Evolutionary conservation across 23 tunicate genomes (phyloP).

Genomic region (Halocynthia roretzi): DNA sequence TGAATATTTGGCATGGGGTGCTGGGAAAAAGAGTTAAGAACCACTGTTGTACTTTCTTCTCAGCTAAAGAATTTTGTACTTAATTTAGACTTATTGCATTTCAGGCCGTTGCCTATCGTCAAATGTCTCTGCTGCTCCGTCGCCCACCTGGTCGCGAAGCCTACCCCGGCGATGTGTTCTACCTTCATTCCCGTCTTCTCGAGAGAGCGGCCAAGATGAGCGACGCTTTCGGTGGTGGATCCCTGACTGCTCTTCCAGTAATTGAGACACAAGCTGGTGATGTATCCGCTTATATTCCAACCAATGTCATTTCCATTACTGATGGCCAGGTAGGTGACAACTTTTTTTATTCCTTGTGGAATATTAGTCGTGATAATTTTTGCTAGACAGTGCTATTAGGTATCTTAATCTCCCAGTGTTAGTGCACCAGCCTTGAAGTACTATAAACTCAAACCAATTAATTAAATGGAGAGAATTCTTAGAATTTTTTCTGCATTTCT

Average conservation of each 20-base stretch:
- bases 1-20: too few relatives aligned
- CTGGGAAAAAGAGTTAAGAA: too few relatives aligned
- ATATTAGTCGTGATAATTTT: too few relatives aligned
- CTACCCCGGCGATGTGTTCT: conserved; percentile 99
- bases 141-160: conserved; percentile 99
- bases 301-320: conserved; percentile 99
- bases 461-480: too few relatives aligned
- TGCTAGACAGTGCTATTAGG: too few relatives aligned
- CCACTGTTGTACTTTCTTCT: too few relatives aligned
- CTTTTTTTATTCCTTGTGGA: too few relatives aligned
- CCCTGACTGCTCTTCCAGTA: conserved; percentile 98
- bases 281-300: conserved; percentile 99
- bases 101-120: conserved; percentile 99
- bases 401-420: too few relatives aligned
- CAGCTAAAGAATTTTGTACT: too few relatives aligned
- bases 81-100: conserved; percentile 1
- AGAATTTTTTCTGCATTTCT: too few relatives aligned
- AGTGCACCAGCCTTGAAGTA: too few relatives aligned
- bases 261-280: conserved; percentile 99
- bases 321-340: conserved; percentile 82
- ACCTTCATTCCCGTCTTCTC: conserved; percentile 96
- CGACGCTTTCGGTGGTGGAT: conserved; percentile 93
- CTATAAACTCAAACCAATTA: too few relatives aligned
- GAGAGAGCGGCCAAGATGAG: conserved; percentile 99
- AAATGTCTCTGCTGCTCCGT: conserved; percentile 98